phyloP scores from a whole-genome alignment of 2,888 invertebrate species.

The Zaprionus obscuricornis region DNA sequence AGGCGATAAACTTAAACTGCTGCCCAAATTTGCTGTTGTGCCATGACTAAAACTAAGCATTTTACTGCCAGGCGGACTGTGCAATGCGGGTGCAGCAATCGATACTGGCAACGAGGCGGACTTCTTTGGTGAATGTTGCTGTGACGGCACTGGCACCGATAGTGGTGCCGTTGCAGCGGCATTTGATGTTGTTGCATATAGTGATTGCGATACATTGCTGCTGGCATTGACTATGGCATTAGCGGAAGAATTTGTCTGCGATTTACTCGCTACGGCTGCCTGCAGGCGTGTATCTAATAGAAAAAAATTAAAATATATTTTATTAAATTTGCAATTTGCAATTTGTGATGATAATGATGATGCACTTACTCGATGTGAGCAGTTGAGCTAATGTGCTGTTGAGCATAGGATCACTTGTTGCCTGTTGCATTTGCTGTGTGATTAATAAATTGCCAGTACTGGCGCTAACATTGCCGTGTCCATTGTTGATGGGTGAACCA shows the following conservation, averaged over 20 bases:
- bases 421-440: conserved; percentile 86
- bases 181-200: conserved; percentile 35
- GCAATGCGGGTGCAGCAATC: conserved; percentile 66
- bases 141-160: conserved; percentile 50
- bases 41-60: conserved; percentile 76
- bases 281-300: conserved; percentile 59
- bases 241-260: conserved; percentile 72
- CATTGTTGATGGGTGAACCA: conserved; percentile 46
- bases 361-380: conserved; percentile 85
- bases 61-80: conserved; percentile 75
- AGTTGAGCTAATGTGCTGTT: conserved; percentile 93
- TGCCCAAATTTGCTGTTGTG: conserved; percentile 41
- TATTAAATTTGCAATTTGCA: too few species aligned
- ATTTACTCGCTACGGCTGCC: conserved; percentile 59
- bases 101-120: conserved; percentile 80
- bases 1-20: conserved; percentile 78
- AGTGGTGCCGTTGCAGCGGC: conserved; percentile 49
- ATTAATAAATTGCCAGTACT: conserved; percentile 62
- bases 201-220: conserved; percentile 38
- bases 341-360: not conserved
- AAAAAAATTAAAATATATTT: conserved; percentile 6
- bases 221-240: conserved; percentile 71
- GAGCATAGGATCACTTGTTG: conserved; percentile 90
- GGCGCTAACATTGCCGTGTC: conserved; percentile 28
- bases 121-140: conserved; percentile 81